These are phyloP conservation scores for Pheosia tremula DNA, from an alignment of 2,888 invertebrate genomes.

Conservation along the genomic window DNA sequence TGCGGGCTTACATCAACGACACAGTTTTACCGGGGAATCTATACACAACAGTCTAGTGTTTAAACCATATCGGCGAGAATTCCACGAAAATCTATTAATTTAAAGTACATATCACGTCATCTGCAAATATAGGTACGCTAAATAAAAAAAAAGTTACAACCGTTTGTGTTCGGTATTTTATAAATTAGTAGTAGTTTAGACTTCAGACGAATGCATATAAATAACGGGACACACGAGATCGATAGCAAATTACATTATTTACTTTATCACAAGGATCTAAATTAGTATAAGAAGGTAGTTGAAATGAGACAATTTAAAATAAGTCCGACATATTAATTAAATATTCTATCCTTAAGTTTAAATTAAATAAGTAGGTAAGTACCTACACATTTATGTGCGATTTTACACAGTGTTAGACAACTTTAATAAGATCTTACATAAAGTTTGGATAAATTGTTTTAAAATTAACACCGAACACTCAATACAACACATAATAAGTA, in stretches of 20 bases:
- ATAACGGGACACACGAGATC: slow-evolving; percentile 11
- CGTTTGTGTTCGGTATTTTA: slow-evolving; percentile 13
- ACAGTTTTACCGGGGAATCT: too few species aligned
- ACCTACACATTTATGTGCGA: not conserved
- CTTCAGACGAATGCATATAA: slow-evolving; percentile 9
- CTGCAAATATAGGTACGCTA: not conserved
- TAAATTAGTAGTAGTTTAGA: not conserved
- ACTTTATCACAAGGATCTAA: slow-evolving; percentile 19
- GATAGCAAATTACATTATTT: slow-evolving; percentile 7
- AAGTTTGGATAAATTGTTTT: slow-evolving; percentile 2
- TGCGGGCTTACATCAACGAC: not conserved
- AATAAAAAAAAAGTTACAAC: not conserved
- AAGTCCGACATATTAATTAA: not conserved
- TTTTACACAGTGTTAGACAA: not conserved
- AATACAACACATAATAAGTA: slow-evolving; percentile 26
- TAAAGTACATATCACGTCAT: too few species aligned
- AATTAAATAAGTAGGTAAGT: not conserved
- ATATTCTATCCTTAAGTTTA: not conserved
- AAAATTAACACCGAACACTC: slow-evolving; percentile 48
- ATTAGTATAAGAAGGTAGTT: slow-evolving; percentile 18
- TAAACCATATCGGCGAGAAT: not conserved
- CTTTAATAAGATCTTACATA: not conserved
- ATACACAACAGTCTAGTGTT: not conserved
- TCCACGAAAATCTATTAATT: too few species aligned
- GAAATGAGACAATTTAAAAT: not conserved